Percentiles rank a stretch among this genome's conserved stretches.
Evolutionary conservation across 1,140 invertebrate species (phyloP).

Genomic region (Anagrus nilaparvatae): DNA sequence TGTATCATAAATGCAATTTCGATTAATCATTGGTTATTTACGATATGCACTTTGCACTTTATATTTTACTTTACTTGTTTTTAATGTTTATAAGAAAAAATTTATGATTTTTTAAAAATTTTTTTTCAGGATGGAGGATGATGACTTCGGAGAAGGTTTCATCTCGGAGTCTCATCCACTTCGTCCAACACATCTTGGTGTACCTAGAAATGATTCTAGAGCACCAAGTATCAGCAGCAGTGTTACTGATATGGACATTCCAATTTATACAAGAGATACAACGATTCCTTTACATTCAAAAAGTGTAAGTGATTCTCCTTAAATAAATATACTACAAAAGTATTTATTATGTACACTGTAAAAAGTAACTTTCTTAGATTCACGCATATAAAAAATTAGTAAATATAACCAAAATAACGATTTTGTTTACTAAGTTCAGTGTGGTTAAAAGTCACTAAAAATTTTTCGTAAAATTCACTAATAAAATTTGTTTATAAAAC

Average conservation of each 20-base stretch:
- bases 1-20: neutral
- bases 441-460: too few relatives aligned
- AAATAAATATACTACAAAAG: too few relatives aligned
- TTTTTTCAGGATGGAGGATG: conserved; percentile 41
- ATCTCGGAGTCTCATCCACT: conserved; percentile 48
- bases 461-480: too few relatives aligned
- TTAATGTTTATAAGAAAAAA: conserved; percentile 9
- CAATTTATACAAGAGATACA: conserved; percentile 44
- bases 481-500: too few relatives aligned
- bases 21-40: neutral
- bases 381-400: too few relatives aligned
- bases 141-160: conserved; percentile 46
- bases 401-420: too few relatives aligned
- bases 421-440: too few relatives aligned
- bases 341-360: too few relatives aligned
- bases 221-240: conserved; percentile 46
- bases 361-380: too few relatives aligned
- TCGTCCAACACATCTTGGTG: conserved; percentile 41
- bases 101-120: too few relatives aligned
- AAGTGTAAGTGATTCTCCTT: conserved; percentile 27
- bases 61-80: neutral
- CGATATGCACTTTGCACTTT: too few relatives aligned
- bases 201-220: conserved; percentile 37
- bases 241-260: conserved; percentile 47
- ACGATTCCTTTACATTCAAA: conserved; percentile 31